Evolutionary conservation across 2,113 vertebrate species (phyloP).

Genomic region (Erpornis zantholeuca): DNA sequence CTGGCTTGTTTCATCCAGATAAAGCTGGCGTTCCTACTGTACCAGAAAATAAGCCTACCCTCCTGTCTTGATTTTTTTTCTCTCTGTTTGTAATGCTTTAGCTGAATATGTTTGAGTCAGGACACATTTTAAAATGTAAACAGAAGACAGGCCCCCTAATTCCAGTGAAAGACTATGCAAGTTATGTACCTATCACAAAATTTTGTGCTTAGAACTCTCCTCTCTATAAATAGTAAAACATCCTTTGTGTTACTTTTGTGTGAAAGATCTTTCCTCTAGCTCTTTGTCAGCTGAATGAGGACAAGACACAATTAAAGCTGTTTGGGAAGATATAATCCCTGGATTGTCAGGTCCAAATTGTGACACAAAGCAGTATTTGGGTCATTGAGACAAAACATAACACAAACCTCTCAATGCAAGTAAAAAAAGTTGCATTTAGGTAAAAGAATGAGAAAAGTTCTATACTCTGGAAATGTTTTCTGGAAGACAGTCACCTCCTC

Average conservation of each 20-base stretch:
- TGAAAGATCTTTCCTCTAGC: background rate
- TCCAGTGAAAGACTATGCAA: background rate
- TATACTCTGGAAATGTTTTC: background rate
- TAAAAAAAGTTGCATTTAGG: background rate
- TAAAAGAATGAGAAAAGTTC: background rate
- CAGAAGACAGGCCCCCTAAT: background rate
- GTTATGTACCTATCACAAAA: background rate
- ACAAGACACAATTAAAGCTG: background rate
- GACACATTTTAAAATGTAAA: background rate
- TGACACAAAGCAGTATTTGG: background rate
- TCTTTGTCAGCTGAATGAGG: background rate
- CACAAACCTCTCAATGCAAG: background rate
- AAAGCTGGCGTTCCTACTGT: background rate
- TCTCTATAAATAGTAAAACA: background rate
- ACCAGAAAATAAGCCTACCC: conserved; percentile 24
- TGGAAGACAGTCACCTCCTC: background rate
- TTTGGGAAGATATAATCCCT: background rate
- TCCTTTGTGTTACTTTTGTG: background rate
- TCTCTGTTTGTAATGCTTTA: background rate
- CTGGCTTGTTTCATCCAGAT: conserved; percentile 43
- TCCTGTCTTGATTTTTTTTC: background rate
- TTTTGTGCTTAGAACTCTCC: background rate
- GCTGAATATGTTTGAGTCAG: background rate
- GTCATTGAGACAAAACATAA: background rate
- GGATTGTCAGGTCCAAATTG: background rate